Evolutionary conservation across 2,888 invertebrate species (phyloP).

Genomic region (Opisthograptis luteolata): DNA sequence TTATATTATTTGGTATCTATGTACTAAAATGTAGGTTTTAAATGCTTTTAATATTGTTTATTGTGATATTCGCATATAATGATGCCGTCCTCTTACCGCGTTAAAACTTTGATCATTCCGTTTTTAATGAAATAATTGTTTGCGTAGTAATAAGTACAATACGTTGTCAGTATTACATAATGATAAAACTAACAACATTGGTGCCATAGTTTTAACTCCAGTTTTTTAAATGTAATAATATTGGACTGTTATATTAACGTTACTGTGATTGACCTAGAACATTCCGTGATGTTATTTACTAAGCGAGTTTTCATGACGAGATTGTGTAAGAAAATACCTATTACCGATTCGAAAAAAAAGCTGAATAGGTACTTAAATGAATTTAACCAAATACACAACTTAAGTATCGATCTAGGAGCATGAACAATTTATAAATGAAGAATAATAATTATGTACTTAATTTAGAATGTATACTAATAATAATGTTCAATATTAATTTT

Average conservation of each 20-base stretch:
- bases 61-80: constrained; percentile 38
- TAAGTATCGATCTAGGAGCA: constrained; percentile 11
- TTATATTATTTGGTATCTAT: constrained; percentile 4
- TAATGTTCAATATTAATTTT: constrained; percentile 5
- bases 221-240: constrained; percentile 6
- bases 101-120: constrained; percentile 27
- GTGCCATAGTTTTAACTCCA: constrained; percentile 57
- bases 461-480: not conserved
- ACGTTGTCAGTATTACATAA: constrained; percentile 64
- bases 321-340: not conserved
- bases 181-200: constrained; percentile 45
- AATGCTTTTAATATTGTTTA: constrained; percentile 23
- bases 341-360: not conserved
- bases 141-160: constrained; percentile 54
- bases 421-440: constrained; percentile 20
- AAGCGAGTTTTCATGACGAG: not conserved
- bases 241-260: not conserved
- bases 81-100: constrained; percentile 52
- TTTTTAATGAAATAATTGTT: constrained; percentile 33
- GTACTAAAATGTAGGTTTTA: constrained; percentile 7
- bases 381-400: not conserved
- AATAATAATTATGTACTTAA: constrained; percentile 2
- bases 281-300: constrained; percentile 3
- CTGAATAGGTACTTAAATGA: constrained; percentile 4
- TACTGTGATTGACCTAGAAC: constrained; percentile 5